Evolutionary conservation across 2,888 invertebrate species (phyloP).

Genomic region (Dione juno): DNA sequence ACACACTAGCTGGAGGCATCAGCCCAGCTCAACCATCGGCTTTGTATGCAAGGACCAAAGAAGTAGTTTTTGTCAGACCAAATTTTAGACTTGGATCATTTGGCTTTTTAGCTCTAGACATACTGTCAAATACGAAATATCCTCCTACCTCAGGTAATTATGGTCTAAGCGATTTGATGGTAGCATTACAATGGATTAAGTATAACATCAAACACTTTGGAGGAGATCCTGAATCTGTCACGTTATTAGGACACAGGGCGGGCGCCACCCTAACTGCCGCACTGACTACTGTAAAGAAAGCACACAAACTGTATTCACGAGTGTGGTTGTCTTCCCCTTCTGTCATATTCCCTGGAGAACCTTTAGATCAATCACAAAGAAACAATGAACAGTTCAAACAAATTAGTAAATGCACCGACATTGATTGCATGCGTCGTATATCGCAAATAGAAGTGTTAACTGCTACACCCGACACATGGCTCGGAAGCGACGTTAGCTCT

Average conservation of each 20-base stretch:
- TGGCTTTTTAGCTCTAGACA: conserved; percentile 91
- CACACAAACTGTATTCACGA: conserved; percentile 87
- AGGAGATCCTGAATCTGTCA: conserved; percentile 90
- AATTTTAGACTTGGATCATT: conserved; percentile 91
- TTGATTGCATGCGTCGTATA: conserved; percentile 82
- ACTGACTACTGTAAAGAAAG: conserved; percentile 84
- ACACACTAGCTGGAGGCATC: conserved; percentile 89
- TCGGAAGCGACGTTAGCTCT: conserved; percentile 83
- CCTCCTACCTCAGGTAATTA: conserved; percentile 93
- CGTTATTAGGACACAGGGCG: conserved; percentile 92
- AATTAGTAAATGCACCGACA: conserved; percentile 81
- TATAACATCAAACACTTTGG: conserved; percentile 93
- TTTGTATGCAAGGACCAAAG: conserved; percentile 88
- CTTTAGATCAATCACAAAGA: conserved; percentile 84
- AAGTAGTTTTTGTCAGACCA: conserved; percentile 93
- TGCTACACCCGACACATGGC: conserved; percentile 89
- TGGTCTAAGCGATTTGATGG: conserved; percentile 91
- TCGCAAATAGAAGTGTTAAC: conserved; percentile 84
- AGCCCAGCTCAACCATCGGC: conserved; percentile 90
- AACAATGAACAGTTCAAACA: conserved; percentile 85
- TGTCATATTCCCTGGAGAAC: conserved; percentile 87
- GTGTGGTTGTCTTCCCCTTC: conserved; percentile 92
- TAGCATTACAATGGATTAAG: conserved; percentile 90
- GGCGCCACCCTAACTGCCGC: conserved; percentile 93
- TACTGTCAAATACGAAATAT: conserved; percentile 87